Evolutionary conservation across 2,113 vertebrate genomes (phyloP), one percentile per base, ranked within the genome.

Genomic region (Amia ocellicauda): DNA sequence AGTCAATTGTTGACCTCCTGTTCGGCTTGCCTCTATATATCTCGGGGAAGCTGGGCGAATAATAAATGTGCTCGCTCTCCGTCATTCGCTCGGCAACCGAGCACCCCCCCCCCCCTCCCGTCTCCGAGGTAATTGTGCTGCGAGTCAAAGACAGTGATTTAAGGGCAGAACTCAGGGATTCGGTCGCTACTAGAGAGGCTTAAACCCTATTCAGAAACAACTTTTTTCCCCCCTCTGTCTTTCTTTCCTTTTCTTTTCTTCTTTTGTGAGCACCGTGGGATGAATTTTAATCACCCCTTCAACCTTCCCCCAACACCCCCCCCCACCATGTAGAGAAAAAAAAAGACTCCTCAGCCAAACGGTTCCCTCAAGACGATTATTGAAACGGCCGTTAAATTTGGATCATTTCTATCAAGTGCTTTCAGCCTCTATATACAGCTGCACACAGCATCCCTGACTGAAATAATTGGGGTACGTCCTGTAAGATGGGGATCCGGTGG

Each of bases 1-100:
- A 91, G 86, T 90, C 86, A 87, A 91, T 90, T 90, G 90, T 91
- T 89, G 87, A 90, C 83, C 87, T 86, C 71, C 78, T 80, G 86
- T 88, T 88, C 79, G 80, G 78, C 62, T 72, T 71, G 81, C 78
- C 83, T 78, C 56, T 64, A 77, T 70, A 70, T 74, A 83, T 75
- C 77, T 70, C 40, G 10, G 55, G 54, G 4, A 78, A 78, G 76
- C 76, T 67, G 71, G 74, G 56, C 40, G 73, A 84, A 85, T 85
- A 85, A 86, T 85, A 80, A 81, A 85, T 77, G 79, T 67, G 64
- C 80, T 73, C 77, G 74, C 70, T 69, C 61, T 66, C 68, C 28
- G 75, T 70, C 58, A 60, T 57, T 62, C 64, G 29, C 66, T 64
- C 70, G 54, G 47, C 23, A 28, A 47, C 36, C 66, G 63, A 60